These are phyloP conservation scores for Corythucha ciliata DNA, from an alignment of 2,888 invertebrate genomes.

Conservation along the genomic window DNA sequence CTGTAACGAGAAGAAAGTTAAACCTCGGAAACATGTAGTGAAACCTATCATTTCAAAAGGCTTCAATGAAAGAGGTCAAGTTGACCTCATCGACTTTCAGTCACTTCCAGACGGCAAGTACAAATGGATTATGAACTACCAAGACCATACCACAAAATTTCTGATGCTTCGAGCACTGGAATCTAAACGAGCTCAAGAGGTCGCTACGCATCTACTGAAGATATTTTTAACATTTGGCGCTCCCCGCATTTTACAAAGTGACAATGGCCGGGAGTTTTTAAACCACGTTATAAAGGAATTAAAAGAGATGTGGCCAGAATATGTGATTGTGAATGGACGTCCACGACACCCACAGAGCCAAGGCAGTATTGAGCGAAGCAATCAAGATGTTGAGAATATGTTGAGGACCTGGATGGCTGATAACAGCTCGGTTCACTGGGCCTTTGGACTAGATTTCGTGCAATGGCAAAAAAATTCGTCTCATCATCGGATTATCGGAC, in stretches of 20 bases:
- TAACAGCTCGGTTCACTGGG: constrained; percentile 40
- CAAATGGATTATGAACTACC: constrained; percentile 39
- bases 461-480: constrained; percentile 42
- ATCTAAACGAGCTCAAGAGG: constrained; percentile 36
- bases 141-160: constrained; percentile 40
- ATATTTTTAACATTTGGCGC: constrained; percentile 30
- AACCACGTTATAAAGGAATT: constrained; percentile 34
- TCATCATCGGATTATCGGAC: no score
- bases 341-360: constrained; percentile 26
- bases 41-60: constrained; percentile 35
- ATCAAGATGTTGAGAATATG: constrained; percentile 41
- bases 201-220: constrained; percentile 34
- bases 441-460: constrained; percentile 40
- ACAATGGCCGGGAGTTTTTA: constrained; percentile 36
- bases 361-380: background rate
- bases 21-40: no score
- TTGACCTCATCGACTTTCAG: constrained; percentile 39
- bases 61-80: constrained; percentile 37
- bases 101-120: constrained; percentile 37
- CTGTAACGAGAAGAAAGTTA: no score
- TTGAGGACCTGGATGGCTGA: constrained; percentile 39
- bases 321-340: constrained; percentile 41
- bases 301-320: no score
- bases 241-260: constrained; percentile 27
- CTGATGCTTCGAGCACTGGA: constrained; percentile 36